A percentile compares a stretch with the other conserved stretches of the same genome.
These are phyloP conservation scores for Schizopygopsis malacanthus DNA, from an alignment of 2,797 vertebrate species.

Conservation along the genomic window DNA sequence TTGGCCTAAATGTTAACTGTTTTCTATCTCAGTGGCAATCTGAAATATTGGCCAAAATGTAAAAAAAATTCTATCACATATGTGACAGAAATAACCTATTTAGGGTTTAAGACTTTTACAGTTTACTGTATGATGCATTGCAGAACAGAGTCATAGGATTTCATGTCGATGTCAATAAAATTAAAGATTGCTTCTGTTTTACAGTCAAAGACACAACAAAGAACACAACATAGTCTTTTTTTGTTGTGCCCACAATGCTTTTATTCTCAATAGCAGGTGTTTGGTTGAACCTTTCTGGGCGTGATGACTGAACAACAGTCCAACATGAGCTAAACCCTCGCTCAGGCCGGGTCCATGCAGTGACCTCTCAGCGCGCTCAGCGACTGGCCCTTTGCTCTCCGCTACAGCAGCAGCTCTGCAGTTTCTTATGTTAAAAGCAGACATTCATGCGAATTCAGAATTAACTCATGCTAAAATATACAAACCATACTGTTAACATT, in stretches of 20 bases:
- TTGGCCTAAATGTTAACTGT: not conserved
- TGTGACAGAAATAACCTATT: not conserved
- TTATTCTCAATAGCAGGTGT: slow-evolving; percentile 42
- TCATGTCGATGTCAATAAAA: slow-evolving; percentile 3
- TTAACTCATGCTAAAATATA: slow-evolving; percentile 40
- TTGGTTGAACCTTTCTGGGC: not conserved
- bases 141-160: not conserved
- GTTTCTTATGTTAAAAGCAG: slow-evolving; percentile 14
- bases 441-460: slow-evolving; percentile 36
- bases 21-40: not conserved
- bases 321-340: slow-evolving; percentile 3
- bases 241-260: slow-evolving; percentile 49
- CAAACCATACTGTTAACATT: slow-evolving; percentile 19
- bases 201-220: not conserved
- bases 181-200: not conserved
- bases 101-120: not conserved
- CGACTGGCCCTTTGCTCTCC: not conserved
- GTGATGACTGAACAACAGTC: not conserved
- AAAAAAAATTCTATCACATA: not conserved
- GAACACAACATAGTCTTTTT: slow-evolving; percentile 51
- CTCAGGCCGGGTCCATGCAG: slow-evolving; percentile 23
- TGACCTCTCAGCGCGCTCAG: not conserved
- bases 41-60: not conserved
- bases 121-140: not conserved
- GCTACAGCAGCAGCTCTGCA: not conserved